Evolutionary conservation across 1,140 invertebrate species (phyloP), one percentile per base, ranked within the genome.

Genomic region (Sycophila sp.): DNA sequence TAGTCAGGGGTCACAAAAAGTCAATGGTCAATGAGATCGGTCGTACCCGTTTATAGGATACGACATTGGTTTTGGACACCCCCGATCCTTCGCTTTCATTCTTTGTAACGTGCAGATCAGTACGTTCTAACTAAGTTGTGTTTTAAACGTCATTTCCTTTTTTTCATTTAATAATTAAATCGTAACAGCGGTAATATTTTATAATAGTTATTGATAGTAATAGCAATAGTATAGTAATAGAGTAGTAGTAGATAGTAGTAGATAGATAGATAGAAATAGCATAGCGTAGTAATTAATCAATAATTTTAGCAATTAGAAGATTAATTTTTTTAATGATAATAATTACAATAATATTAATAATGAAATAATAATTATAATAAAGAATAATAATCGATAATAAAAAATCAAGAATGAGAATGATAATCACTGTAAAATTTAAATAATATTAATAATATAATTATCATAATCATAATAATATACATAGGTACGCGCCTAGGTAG

Each of bases 11-110:
- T 77, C 72, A 76, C 81, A 71, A 67, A 65, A 66, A 72, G 40
- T 81, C 77, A 85, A 78, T 80, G 78, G 79, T 84, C 79, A 84
- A 81, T 84, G 84, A 85, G 84, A 85, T 85, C 84, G 77, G 77
- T 83, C 84, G 77, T 82, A 83, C 82, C n/a, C n/a, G n/a, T 60
- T 17, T 38, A 49, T 36, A 58, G 73, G 79, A n/a, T 76, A 79
- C 60, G 78, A 80, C 78, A 77, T 73, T 76, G 55, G 62, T 72
- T 72, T n/a, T 71, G 47, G 73, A 73, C 65, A 73, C 68, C 60
- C 51, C 51, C 64, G 24, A 58, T 56, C 34, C 36, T 63, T 65
- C 26, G 66, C 60, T 53, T 56, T 38, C 28, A 63, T 70, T 47
- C 55, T 68, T 63, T 72, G 45, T 64, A 76, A 76, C 65, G 70